Conservation (phyloP, 2,888 invertebrate genomes). For the Sclerodermus sp. region DNA sequence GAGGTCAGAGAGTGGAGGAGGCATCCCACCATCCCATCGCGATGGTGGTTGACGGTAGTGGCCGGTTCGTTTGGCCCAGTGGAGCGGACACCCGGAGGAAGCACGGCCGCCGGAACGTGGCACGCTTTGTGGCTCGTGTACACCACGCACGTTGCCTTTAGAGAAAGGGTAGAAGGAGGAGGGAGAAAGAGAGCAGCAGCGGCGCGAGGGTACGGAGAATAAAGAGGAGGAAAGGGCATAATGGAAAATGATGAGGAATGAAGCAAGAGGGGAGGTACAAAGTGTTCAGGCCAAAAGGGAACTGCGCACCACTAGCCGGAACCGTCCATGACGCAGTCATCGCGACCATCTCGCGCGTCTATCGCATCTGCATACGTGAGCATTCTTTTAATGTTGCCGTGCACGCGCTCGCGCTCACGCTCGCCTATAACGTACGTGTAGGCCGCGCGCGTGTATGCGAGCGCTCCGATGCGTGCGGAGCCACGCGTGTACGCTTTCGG, state of each 20-base stretch:
- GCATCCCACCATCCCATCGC: constrained; percentile 12
- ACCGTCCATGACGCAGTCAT: constrained; percentile 53
- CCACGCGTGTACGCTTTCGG: constrained; percentile 19
- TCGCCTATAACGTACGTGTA: no score
- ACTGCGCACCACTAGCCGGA: constrained; percentile 58
- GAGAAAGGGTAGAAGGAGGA: constrained; percentile 24
- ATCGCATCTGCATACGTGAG: constrained; percentile 47
- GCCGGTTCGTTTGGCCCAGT: constrained; percentile 54
- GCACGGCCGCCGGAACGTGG: constrained; percentile 56
- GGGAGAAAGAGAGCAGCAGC: constrained; percentile 23
- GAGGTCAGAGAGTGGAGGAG: constrained; percentile 1
- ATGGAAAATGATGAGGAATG: constrained; percentile 23
- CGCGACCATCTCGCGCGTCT: constrained; percentile 51
- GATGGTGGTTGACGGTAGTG: constrained; percentile 16
- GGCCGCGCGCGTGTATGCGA: neutral
- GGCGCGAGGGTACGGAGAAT: constrained; percentile 4
- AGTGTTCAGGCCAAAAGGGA: constrained; percentile 43
- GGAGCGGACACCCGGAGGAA: constrained; percentile 59
- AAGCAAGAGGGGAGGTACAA: constrained; percentile 23
- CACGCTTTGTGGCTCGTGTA: constrained; percentile 52
- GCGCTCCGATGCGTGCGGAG: constrained; percentile 2
- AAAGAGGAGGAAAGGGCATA: constrained; percentile 18
- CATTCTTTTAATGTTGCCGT: neutral
- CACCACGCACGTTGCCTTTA: constrained; percentile 7
- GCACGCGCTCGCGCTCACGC: no score